These are phyloP conservation scores for Aleiodes leptofemur DNA, from an alignment of 2,888 invertebrate genomes.

Conservation along the genomic window DNA sequence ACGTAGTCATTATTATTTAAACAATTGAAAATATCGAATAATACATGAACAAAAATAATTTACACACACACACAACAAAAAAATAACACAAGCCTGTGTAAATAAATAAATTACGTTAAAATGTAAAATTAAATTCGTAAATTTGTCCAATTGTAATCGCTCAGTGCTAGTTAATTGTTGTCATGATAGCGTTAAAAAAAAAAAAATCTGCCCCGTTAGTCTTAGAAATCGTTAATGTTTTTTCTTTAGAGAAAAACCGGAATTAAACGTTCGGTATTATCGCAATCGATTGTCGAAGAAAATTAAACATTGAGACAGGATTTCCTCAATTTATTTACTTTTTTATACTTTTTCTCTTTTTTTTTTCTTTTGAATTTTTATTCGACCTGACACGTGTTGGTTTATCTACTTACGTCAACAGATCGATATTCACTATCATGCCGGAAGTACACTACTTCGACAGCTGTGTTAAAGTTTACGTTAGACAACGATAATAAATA, in stretches of 20 bases:
- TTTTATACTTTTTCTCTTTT: constrained; percentile 21
- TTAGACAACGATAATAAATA: constrained; percentile 44
- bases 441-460: constrained; percentile 41
- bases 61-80: constrained; percentile 27
- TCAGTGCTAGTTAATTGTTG: constrained; percentile 49
- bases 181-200: constrained; percentile 29
- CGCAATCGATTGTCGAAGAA: not conserved
- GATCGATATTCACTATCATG: constrained; percentile 53
- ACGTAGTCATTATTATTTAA: not conserved
- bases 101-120: constrained; percentile 24
- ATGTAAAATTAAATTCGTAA: constrained; percentile 41
- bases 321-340: constrained; percentile 7
- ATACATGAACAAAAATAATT: not conserved
- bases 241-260: constrained; percentile 1
- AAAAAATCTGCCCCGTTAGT: not conserved
- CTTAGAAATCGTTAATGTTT: constrained; percentile 16
- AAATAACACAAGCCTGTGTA: constrained; percentile 17
- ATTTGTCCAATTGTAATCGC: constrained; percentile 48
- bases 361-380: constrained; percentile 3
- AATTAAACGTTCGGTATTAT: not conserved
- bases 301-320: constrained; percentile 19
- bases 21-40: not conserved
- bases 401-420: constrained; percentile 53
- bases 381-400: constrained; percentile 18
- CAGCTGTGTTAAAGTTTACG: constrained; percentile 48